Percentiles rank a stretch among this genome's conserved stretches.
Evolutionary conservation across 2,888 invertebrate genomes (phyloP).

Genomic region (Frankliniella intonsa): DNA sequence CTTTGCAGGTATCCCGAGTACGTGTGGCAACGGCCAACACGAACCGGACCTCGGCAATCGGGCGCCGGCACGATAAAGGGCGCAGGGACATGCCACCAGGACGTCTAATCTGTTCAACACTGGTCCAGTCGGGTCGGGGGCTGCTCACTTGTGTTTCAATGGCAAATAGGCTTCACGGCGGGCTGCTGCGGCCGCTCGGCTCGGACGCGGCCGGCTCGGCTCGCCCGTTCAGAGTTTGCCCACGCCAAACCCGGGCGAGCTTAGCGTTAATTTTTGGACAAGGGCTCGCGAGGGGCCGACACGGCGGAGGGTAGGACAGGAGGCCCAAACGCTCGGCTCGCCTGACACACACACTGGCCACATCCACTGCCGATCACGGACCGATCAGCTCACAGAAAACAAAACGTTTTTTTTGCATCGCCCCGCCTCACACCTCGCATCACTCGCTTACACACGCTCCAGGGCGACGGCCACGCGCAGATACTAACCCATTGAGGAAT

Average conservation of each 20-base stretch:
- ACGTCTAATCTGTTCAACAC: not conserved
- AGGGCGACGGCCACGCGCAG: not conserved
- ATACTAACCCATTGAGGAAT: conserved; percentile 39
- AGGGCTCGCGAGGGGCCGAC: too few relatives aligned
- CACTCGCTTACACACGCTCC: not conserved
- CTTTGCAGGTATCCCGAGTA: not conserved
- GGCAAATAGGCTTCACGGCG: conserved; percentile 7
- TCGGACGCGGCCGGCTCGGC: not conserved
- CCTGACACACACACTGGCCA: not conserved
- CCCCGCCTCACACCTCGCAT: not conserved
- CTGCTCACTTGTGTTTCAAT: not conserved
- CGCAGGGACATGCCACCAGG: not conserved
- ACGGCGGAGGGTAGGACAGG: too few relatives aligned
- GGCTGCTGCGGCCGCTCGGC: not conserved
- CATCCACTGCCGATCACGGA: conserved; percentile 11
- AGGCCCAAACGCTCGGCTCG: too few relatives aligned
- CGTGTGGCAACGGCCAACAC: not conserved
- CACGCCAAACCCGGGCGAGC: too few relatives aligned
- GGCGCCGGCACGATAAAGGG: not conserved
- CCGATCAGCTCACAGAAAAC: not conserved
- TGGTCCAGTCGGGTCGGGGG: not conserved
- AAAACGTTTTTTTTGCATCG: not conserved
- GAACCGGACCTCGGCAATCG: not conserved
- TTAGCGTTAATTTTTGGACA: too few relatives aligned
- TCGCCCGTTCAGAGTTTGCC: too few relatives aligned